Percentiles rank a stretch among this genome's conserved stretches.
These are phyloP conservation scores for Pollachius pollachius DNA, from an alignment of 2,113 vertebrate genomes.

Conservation along the genomic window DNA sequence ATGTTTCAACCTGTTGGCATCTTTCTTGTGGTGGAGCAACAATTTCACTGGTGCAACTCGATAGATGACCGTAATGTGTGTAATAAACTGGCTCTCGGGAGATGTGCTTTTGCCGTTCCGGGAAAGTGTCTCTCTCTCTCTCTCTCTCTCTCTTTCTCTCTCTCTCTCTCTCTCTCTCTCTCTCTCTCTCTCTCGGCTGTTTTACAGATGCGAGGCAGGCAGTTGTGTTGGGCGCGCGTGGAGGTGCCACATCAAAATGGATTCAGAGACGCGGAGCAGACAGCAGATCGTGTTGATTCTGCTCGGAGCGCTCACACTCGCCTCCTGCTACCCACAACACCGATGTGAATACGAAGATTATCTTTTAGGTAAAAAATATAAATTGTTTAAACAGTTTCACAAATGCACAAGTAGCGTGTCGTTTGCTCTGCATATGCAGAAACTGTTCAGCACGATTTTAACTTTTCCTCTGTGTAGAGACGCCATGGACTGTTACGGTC, in stretches of 20 bases:
- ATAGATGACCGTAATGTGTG: conserved; percentile 65
- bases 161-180: no score
- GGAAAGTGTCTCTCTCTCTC: no score
- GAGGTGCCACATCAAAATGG: conserved; percentile 77
- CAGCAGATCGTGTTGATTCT: conserved; percentile 55
- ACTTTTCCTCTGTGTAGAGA: background rate
- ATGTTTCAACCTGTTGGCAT: no score
- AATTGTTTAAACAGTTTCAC: background rate
- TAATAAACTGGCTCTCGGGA: conserved; percentile 46
- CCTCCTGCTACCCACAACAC: conserved; percentile 32
- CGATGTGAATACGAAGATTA: conserved; percentile 68
- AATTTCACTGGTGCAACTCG: conserved; percentile 60
- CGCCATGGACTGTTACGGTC: background rate
- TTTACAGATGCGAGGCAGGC: conserved; percentile 17
- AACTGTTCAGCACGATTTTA: background rate
- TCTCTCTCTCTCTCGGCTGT: conserved; percentile 24
- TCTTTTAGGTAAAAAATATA: conserved; percentile 72
- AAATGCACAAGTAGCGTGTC: background rate
- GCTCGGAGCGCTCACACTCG: conserved; percentile 37
- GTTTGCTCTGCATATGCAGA: conserved; percentile 14
- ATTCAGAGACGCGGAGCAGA: conserved; percentile 33
- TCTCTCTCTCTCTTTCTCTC: no score
- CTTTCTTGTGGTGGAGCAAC: background rate
- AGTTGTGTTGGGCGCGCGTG: conserved; percentile 14
- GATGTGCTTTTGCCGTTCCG: conserved; percentile 25